Evolutionary conservation across 2,113 vertebrate species (phyloP), one percentile per base, ranked within the genome.

Genomic region (Entelurus aequoreus): DNA sequence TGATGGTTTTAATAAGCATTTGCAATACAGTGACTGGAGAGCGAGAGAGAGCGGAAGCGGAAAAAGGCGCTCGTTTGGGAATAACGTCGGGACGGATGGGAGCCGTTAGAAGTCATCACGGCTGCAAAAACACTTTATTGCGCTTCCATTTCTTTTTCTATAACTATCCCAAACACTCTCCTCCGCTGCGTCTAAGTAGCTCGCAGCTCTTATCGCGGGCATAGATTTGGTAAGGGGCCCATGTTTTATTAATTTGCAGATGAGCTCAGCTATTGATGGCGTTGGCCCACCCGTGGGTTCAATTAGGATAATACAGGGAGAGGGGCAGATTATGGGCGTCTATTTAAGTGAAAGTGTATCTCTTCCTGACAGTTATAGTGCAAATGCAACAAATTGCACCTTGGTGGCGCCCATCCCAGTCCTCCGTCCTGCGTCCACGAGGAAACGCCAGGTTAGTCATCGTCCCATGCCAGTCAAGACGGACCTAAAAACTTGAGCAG

Each of bases 221-320:
- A 69, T 74, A 80, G 84, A 77, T 86, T 83, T 82, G 79, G 79
- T 79, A 74, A 61, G 76, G 42, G 80, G 78, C 62, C 81, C 77
- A 90, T 89, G 86, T 90, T 90, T 91, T 88, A 89, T 91, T 90
- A 86, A 91, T 91, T 88, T 86, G 84, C 72, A 83, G 86, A 89
- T 89, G 87, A 88, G 89, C 87, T 90, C 86, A 89, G 86, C 86
- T 83, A 88, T 87, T 87, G 86, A 88, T 88, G 85, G 83, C 65
- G 66, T 66, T 80, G 86, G 86, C 36, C 81, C 36, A 78, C 89
- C 87, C 84, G 75, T 87, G 84, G 88, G 88, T 86, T 91, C 89
- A 90, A 91, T 91, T 90, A 91, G 85, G 86, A 86, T 89, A 90
- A 90, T 86, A 88, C 80, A 80, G 71, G 82, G 84, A 88, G 85